Conservation (phyloP, 1,140 invertebrate genomes). For the Dinothrombium tinctorium region DNA sequence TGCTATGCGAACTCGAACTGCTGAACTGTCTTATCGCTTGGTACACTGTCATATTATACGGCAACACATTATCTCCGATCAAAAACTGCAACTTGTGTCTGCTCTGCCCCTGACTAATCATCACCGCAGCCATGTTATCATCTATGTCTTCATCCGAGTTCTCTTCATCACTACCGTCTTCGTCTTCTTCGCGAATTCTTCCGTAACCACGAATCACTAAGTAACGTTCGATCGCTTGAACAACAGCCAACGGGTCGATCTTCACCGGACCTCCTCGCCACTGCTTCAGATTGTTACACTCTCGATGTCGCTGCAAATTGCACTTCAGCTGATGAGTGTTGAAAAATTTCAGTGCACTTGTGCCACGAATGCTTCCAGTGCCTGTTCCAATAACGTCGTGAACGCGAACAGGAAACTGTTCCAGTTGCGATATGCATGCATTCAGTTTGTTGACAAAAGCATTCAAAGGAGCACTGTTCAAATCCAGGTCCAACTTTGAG, state of each 20-base stretch:
- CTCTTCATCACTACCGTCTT: slow-evolving; percentile 39
- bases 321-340: slow-evolving; percentile 97
- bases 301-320: slow-evolving; percentile 80
- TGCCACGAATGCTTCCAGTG: slow-evolving; percentile 41
- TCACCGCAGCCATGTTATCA: slow-evolving; percentile 64
- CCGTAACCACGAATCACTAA: slow-evolving; percentile 21
- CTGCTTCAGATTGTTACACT: slow-evolving; percentile 73
- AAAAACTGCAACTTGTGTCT: slow-evolving; percentile 87
- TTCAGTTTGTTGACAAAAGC: slow-evolving; percentile 72
- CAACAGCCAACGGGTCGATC: slow-evolving; percentile 88
- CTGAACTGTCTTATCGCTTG: slow-evolving; percentile 81
- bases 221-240: slow-evolving; percentile 79
- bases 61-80: slow-evolving; percentile 74
- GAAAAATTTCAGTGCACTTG: slow-evolving; percentile 88
- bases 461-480: slow-evolving; percentile 37
- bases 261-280: slow-evolving; percentile 97
- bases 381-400: slow-evolving; percentile 57
- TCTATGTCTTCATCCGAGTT: slow-evolving; percentile 38
- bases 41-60: slow-evolving; percentile 98
- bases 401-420: slow-evolving; percentile 94
- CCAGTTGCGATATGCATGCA: slow-evolving; percentile 83
- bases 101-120: slow-evolving; percentile 51
- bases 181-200: slow-evolving; percentile 17
- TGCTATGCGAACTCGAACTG: slow-evolving; percentile 21
- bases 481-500: slow-evolving; percentile 4